Evolutionary conservation across 1,140 invertebrate species (phyloP), one percentile per base, ranked within the genome.

Genomic region (Chelonus insularis): DNA sequence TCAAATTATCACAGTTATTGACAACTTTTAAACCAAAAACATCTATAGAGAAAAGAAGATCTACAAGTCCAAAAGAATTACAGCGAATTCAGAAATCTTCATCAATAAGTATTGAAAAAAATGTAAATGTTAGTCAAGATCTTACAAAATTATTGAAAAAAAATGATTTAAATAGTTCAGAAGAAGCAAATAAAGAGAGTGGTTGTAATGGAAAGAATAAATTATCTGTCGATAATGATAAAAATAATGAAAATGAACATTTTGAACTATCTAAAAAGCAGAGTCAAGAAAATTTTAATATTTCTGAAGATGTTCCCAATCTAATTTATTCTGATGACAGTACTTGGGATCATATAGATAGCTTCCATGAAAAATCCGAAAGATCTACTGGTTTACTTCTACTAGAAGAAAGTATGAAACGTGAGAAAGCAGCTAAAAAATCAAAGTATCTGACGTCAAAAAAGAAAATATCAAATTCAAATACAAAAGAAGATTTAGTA

Each of bases 251-350:
- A n/a, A n/a, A n/a, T n/a, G n/a, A n/a, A n/a, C n/a, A n/a, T n/a
- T n/a, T n/a, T n/a, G n/a, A n/a, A n/a, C n/a, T n/a, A n/a, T n/a
- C n/a, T n/a, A n/a, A n/a, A n/a, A n/a, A n/a, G n/a, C n/a, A n/a
- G n/a, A n/a, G n/a, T n/a, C n/a, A n/a, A n/a, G n/a, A 4, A 8
- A 12, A 9, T 16, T 18, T 37, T 37, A 37, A 62, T 37, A 14
- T 63, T 50, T 9, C 37, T 52, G 12, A 12, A 65, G 25, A 45
- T 64, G 1, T 74, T 14, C 39, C 14, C 7, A 16, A 4, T 11
- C 5, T 55, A 12, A 32, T 78, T 45, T 79, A 79, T 37, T 75
- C 76, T 0, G 76, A 79, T 11, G 78, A 79, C 3, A 79, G 76
- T 63, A 78, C 72, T 3, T 48, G 71, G 50, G 75, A 79, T 5